Conservation (phyloP, 2,888 invertebrate genomes). For the Mongoloraphidia duomilia region DNA sequence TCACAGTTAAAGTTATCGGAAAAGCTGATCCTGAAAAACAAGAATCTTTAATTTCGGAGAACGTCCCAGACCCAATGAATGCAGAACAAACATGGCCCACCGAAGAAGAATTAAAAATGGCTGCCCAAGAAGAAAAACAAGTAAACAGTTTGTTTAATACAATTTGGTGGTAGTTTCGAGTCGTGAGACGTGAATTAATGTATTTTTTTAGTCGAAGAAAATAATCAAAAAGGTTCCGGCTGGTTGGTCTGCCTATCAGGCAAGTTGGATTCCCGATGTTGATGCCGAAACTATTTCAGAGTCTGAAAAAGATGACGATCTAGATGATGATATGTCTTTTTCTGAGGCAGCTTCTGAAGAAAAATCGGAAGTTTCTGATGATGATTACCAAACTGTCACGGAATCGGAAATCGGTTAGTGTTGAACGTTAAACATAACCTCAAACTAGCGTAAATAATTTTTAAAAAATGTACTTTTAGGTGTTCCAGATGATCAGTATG, state of each 20-base stretch:
- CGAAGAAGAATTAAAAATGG: slow-evolving; percentile 70
- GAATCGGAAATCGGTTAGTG: slow-evolving; percentile 38
- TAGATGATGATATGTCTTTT: slow-evolving; percentile 25
- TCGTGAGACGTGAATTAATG: too few relatives aligned
- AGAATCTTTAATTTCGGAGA: slow-evolving; percentile 63
- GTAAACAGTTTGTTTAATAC: too few relatives aligned
- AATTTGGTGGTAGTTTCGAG: too few relatives aligned
- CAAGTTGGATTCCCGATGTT: slow-evolving; percentile 76
- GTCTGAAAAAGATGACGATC: slow-evolving; percentile 41
- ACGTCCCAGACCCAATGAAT: slow-evolving; percentile 78
- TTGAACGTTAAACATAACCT: background rate
- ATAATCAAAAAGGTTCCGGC: slow-evolving; percentile 74
- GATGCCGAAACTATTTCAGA: slow-evolving; percentile 36
- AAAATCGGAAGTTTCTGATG: slow-evolving; percentile 29
- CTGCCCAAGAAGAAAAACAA: slow-evolving; percentile 35
- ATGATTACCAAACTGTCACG: slow-evolving; percentile 52
- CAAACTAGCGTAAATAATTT: background rate
- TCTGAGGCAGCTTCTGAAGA: slow-evolving; percentile 27
- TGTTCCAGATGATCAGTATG: slow-evolving; percentile 55
- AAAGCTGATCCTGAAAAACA: slow-evolving; percentile 50
- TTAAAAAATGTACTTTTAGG: slow-evolving; percentile 20
- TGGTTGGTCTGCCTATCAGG: slow-evolving; percentile 95
- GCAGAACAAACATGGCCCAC: slow-evolving; percentile 97
- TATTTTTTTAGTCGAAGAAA: slow-evolving; percentile 35
- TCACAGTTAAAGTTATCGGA: slow-evolving; percentile 36